A percentile compares a stretch with the other conserved stretches of the same genome.
These are phyloP conservation scores for Brachyistius frenatus DNA, from an alignment of 2,113 vertebrate species.

Conservation along the genomic window DNA sequence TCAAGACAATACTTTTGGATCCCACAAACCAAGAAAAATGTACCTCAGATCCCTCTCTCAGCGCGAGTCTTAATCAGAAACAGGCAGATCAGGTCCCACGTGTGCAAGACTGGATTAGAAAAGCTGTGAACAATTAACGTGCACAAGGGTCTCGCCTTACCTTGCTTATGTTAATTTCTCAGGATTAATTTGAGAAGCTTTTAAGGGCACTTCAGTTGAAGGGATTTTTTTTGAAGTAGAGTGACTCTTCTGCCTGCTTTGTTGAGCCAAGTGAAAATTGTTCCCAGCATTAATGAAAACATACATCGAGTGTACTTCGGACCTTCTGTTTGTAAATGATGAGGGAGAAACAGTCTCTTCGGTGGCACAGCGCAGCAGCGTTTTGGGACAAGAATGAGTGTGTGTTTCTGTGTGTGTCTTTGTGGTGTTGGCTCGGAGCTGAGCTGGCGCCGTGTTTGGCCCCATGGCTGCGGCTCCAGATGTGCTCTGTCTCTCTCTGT, in stretches of 20 bases:
- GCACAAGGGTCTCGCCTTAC: constrained; percentile 65
- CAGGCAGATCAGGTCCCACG: constrained; percentile 70
- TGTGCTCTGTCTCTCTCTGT: constrained; percentile 74
- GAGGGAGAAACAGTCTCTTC: constrained; percentile 27
- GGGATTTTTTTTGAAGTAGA: constrained; percentile 31
- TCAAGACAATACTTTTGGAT: constrained; percentile 58
- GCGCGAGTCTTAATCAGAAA: constrained; percentile 73
- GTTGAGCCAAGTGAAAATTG: constrained; percentile 1
- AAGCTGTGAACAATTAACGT: constrained; percentile 80
- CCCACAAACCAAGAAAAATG: constrained; percentile 49
- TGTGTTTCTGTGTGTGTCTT: constrained; percentile 47
- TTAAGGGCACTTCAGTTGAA: constrained; percentile 60
- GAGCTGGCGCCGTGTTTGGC: constrained; percentile 77
- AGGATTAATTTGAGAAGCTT: constrained; percentile 77
- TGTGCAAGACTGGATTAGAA: constrained; percentile 71
- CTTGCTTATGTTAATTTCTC: constrained; percentile 71
- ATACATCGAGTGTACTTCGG: not conserved
- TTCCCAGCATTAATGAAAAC: not conserved
- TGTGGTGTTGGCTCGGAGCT: constrained; percentile 63
- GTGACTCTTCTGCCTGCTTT: constrained; percentile 43
- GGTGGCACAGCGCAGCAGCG: constrained; percentile 34
- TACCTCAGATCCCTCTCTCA: constrained; percentile 36
- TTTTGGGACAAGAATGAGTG: constrained; percentile 30
- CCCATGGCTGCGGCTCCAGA: constrained; percentile 76
- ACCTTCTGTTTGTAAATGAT: constrained; percentile 22